Conservation (phyloP, 2,113 vertebrate species). For the Guaruba guarouba region DNA sequence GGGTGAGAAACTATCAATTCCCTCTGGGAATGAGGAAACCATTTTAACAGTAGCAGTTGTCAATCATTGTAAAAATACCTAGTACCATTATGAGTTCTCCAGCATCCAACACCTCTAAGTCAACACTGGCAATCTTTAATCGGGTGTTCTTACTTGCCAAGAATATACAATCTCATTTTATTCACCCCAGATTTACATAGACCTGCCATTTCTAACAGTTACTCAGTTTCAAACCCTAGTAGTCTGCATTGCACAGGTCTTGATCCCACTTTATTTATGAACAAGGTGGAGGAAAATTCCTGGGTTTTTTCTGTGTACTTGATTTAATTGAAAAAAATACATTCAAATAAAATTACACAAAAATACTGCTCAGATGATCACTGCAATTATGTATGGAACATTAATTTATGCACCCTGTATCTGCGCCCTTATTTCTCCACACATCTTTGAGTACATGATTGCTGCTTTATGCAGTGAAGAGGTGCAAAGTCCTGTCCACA, state of each 20-base stretch:
- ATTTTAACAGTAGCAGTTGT: neutral
- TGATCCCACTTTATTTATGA: neutral
- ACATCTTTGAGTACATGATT: neutral
- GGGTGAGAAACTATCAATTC: neutral
- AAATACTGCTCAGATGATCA: neutral
- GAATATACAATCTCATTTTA: neutral
- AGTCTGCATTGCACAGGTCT: neutral
- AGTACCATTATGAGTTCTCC: neutral
- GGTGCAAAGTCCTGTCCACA: neutral
- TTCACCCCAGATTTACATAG: neutral
- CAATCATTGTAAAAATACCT: neutral
- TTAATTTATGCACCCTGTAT: neutral
- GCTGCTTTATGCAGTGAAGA: neutral
- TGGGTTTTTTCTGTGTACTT: accelerated
- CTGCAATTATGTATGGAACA: accelerated
- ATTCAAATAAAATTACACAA: neutral
- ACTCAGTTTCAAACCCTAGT: neutral
- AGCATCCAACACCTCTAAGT: neutral
- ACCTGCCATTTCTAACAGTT: neutral
- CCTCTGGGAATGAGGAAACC: neutral
- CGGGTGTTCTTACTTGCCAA: neutral
- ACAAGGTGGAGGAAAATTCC: neutral
- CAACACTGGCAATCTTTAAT: neutral
- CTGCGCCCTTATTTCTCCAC: neutral
- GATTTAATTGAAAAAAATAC: neutral